phyloP scores from a whole-genome alignment of 2,888 invertebrate genomes.

The Ornithoptera priamus region DNA sequence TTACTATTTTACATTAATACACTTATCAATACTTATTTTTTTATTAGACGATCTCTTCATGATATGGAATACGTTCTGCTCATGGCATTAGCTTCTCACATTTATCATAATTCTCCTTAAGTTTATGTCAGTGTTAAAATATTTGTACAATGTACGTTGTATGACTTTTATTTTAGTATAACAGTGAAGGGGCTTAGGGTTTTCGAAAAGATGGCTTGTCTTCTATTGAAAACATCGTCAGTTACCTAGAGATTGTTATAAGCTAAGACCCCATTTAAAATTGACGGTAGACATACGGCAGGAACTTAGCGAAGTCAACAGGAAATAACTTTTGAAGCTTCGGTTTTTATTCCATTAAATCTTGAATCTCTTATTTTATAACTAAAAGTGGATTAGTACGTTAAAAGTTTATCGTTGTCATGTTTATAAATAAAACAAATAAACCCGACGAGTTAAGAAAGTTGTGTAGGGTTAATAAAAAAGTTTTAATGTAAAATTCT shows the following conservation, averaged over 20 bases:
- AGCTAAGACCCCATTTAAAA: too few species aligned
- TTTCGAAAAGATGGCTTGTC: too few species aligned
- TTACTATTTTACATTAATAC: not conserved
- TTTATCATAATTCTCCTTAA: too few species aligned
- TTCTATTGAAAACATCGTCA: too few species aligned
- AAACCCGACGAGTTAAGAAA: not conserved
- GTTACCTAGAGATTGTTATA: too few species aligned
- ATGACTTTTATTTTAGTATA: too few species aligned
- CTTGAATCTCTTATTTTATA: not conserved
- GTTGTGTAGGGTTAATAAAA: not conserved
- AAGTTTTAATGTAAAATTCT: not conserved
- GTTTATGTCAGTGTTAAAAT: too few species aligned
- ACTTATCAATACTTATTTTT: not conserved
- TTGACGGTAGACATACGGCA: too few species aligned
- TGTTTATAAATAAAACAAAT: not conserved
- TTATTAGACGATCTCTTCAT: not conserved
- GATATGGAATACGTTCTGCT: not conserved
- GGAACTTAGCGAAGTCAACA: too few species aligned
- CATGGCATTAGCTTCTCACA: too few species aligned
- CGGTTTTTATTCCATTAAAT: not conserved
- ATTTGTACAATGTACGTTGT: too few species aligned
- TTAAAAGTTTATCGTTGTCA: not conserved
- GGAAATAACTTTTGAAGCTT: not conserved
- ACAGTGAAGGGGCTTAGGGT: too few species aligned
- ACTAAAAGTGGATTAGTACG: not conserved